Conservation (phyloP, 2,797 vertebrate species). For the Megalops cyprinoides region DNA sequence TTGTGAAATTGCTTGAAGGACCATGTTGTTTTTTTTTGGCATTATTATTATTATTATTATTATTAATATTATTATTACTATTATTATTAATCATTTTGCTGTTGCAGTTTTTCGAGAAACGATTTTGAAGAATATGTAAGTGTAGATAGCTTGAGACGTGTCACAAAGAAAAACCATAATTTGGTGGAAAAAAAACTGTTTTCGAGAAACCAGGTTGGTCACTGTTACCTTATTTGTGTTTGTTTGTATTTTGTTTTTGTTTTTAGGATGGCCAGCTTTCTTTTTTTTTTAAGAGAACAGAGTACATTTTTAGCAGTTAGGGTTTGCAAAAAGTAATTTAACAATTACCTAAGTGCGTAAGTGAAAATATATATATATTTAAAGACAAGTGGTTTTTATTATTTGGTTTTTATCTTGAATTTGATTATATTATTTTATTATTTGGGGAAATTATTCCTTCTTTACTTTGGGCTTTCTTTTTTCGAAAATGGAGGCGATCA, state of each 20-base stretch:
- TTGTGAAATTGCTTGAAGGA: conserved; percentile 21
- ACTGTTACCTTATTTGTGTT: conserved; percentile 56
- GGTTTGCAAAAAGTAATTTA: conserved; percentile 29
- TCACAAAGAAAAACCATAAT: conserved; percentile 62
- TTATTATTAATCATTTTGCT: conserved; percentile 76
- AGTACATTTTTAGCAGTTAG: conserved; percentile 31
- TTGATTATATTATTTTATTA: conserved; percentile 55
- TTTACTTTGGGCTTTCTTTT: conserved; percentile 24
- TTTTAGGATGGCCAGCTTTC: conserved; percentile 59
- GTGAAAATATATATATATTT: conserved; percentile 24
- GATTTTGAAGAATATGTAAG: conserved; percentile 60
- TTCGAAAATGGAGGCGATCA: conserved; percentile 12
- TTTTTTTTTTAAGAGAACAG: conserved; percentile 35
- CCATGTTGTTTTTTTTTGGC: conserved; percentile 7
- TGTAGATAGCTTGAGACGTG: conserved; percentile 64
- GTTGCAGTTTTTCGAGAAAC: conserved; percentile 67
- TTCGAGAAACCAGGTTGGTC: conserved; percentile 60
- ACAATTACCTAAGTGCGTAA: conserved; percentile 18
- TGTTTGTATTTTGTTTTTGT: conserved; percentile 46
- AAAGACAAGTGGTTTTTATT: conserved; percentile 28
- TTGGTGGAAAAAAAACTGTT: conserved; percentile 58
- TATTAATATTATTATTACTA: conserved; percentile 44
- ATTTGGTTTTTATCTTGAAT: conserved; percentile 51
- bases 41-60: conserved; percentile 22
- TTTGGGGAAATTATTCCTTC: conserved; percentile 19